Evolutionary conservation across 2,797 vertebrate species (phyloP), one percentile per base, ranked within the genome.

Genomic region (Caiman crocodilus): DNA sequence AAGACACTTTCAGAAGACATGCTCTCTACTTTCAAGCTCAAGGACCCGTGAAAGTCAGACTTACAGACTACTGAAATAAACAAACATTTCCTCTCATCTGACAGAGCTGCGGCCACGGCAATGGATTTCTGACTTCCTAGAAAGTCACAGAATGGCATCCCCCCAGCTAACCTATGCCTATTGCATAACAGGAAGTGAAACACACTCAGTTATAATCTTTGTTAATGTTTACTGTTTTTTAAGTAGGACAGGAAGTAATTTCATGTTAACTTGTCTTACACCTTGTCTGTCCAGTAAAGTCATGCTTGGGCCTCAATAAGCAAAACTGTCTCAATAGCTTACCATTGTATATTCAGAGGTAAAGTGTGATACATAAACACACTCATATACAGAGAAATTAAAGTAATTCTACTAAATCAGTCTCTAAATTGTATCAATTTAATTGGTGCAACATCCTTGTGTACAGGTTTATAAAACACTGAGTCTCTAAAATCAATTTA

Each of bases 41-140:
- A 95, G 85, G 91, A 85, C 92, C 89, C 84, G 69, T 13, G n/a
- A 75, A 95, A 94, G 91, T 93, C 90, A 94, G n/a, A 58, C 77
- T 71, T 69, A 71, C 2, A 60, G n/a, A 64, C 5, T 87, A 87
- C 12, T 80, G 16, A 81, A 91, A 30, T 83, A 88, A 91, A 61
- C 23, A 90, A 89, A 91, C 20, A 16, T 12, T 91, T 90, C 30
- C 84, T 13, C 32, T 56, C 11, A 63, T 6, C 63, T 90, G 69
- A 75, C 85, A 89, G 5, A 26, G 17, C 87, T 92, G 21, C 61
- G 90, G 65, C 5, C 2, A 59, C n/a, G 76, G 14, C 5, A 42
- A 30, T 10, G 42, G 26, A 82, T 87, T 88, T 88, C 30, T 84
- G 67, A 28, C 7, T 73, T 80, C 50, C 59, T 71, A 25, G 61